phyloP scores from a whole-genome alignment of 2,888 invertebrate species.

The Periphyllus acericola region DNA sequence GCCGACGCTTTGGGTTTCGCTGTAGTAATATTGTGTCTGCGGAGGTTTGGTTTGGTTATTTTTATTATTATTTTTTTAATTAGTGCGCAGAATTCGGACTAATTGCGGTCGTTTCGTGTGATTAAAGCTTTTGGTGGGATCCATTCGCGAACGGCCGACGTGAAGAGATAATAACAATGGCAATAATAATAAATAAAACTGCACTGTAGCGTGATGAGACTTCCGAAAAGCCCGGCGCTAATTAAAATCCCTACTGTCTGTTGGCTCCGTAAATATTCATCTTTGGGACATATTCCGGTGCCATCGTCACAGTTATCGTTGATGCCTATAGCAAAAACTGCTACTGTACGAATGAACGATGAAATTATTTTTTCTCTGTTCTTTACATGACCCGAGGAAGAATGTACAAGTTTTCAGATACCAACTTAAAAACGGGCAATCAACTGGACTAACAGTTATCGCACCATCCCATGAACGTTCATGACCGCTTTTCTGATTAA shows the following conservation, averaged over 20 bases:
- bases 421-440: conserved; percentile 5
- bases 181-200: conserved; percentile 56
- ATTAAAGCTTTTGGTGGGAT: conserved; percentile 49
- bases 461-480: neutral
- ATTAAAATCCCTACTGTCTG: conserved; percentile 38
- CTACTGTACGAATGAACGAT: neutral
- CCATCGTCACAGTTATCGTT: neutral
- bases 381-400: neutral
- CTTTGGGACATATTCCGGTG: conserved; percentile 38
- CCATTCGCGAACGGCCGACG: conserved; percentile 24
- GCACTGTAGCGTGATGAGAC: conserved; percentile 51
- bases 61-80: conserved; percentile 52
- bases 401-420: neutral
- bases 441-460: neutral
- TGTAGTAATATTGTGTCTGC: neutral
- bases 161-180: conserved; percentile 31
- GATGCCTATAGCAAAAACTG: neutral
- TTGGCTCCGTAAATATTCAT: conserved; percentile 42
- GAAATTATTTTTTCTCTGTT: neutral
- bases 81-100: conserved; percentile 48
- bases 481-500: conserved; percentile 9
- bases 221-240: conserved; percentile 43
- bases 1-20: neutral
- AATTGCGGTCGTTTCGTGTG: conserved; percentile 56
- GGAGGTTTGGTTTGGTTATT: conserved; percentile 27